These are phyloP conservation scores for Bettongia penicillata DNA, from an alignment of 2,113 vertebrate genomes.

Conservation along the genomic window DNA sequence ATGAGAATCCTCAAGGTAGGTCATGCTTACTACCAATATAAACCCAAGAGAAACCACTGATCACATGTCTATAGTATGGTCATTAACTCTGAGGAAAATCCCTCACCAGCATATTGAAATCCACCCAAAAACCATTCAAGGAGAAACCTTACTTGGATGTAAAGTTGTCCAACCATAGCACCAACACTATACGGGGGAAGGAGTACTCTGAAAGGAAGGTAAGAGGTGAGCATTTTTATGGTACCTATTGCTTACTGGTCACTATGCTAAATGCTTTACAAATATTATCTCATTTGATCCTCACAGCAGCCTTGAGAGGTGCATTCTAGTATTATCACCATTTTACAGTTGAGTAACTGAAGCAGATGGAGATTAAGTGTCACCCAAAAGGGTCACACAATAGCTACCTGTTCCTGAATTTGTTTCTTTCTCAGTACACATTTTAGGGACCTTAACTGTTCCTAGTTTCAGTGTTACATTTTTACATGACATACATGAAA, in stretches of 20 bases:
- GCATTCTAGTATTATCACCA: background rate
- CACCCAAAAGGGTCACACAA: background rate
- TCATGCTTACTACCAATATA: constrained; percentile 98
- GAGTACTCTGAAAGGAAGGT: constrained; percentile 87
- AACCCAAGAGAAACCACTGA: constrained; percentile 99
- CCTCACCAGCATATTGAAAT: constrained; percentile 98
- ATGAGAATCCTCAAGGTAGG: constrained; percentile 98
- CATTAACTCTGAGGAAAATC: constrained; percentile 99
- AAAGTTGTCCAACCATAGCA: constrained; percentile 99
- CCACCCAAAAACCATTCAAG: constrained; percentile 94
- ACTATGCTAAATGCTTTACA: background rate
- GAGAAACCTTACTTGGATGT: constrained; percentile 95
- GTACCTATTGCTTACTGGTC: background rate
- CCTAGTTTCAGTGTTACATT: background rate
- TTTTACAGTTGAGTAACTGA: background rate
- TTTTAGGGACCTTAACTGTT: background rate
- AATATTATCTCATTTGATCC: background rate
- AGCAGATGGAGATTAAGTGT: background rate
- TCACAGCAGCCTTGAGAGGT: background rate
- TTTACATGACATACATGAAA: background rate
- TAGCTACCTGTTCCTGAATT: background rate
- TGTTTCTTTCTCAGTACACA: background rate
- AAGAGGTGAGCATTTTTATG: background rate
- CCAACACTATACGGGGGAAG: constrained; percentile 98
- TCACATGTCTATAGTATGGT: constrained; percentile 98